phyloP scores from a whole-genome alignment of 2,797 vertebrate genomes.

The Anomalospiza imberbis region DNA sequence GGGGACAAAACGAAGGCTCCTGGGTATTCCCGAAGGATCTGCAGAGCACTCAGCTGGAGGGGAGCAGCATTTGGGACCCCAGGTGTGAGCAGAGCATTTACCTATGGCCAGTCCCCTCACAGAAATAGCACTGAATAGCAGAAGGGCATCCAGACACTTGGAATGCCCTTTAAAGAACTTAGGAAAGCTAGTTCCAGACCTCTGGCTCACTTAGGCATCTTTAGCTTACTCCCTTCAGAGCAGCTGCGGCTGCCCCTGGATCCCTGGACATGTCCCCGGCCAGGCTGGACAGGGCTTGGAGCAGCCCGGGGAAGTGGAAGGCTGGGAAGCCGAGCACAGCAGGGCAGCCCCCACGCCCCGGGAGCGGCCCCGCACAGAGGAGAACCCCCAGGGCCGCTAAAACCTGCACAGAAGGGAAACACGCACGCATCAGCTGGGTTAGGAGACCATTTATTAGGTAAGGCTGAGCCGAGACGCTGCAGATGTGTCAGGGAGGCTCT shows the following conservation, averaged over 20 bases:
- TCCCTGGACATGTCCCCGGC: not conserved
- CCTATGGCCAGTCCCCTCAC: fast-evolving
- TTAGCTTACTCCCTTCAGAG: not conserved
- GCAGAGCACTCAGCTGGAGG: not conserved
- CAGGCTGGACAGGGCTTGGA: not conserved
- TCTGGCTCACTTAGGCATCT: fast-evolving
- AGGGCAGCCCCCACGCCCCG: fast-evolving
- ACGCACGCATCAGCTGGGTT: fast-evolving
- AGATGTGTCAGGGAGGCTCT: fast-evolving
- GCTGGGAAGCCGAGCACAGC: fast-evolving
- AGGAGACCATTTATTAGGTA: not conserved
- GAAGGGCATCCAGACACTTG: fast-evolving
- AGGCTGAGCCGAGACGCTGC: fast-evolving
- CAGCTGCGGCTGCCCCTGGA: not conserved
- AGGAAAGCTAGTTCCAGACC: fast-evolving
- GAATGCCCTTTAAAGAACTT: fast-evolving
- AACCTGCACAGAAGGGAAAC: not conserved
- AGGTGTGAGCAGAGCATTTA: fast-evolving
- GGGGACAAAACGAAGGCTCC: fast-evolving
- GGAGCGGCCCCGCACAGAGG: fast-evolving
- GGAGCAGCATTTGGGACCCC: fast-evolving
- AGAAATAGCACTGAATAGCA: fast-evolving
- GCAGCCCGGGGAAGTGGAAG: fast-evolving
- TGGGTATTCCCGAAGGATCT: not conserved
- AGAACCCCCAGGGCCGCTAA: fast-evolving